Conservation (phyloP, 2,888 invertebrate species). For the Blastobasis lacticolella region DNA sequence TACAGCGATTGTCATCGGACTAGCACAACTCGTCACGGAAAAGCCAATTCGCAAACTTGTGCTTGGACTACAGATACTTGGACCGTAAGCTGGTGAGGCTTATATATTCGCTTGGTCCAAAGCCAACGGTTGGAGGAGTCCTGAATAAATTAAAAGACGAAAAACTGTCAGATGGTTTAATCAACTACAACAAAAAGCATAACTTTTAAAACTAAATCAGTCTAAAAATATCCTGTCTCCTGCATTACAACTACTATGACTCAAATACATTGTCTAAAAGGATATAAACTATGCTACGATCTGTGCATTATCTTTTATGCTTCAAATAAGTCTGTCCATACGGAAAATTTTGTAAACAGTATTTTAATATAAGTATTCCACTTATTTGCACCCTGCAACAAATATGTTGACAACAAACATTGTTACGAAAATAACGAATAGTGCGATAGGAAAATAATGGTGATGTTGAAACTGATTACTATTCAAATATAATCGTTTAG, state of each 20-base stretch:
- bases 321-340: not conserved
- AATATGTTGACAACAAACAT: not conserved
- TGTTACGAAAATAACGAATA: not conserved
- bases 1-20: too few relatives aligned
- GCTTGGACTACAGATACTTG: too few relatives aligned
- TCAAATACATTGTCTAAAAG: constrained; percentile 60
- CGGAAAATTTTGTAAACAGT: not conserved
- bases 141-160: too few relatives aligned
- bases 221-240: constrained; percentile 70
- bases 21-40: too few relatives aligned
- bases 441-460: constrained; percentile 15
- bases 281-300: constrained; percentile 39
- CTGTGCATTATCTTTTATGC: constrained; percentile 24
- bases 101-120: too few relatives aligned
- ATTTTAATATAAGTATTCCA: not conserved
- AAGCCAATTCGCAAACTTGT: too few relatives aligned
- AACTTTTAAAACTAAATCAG: constrained; percentile 73
- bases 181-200: constrained; percentile 74
- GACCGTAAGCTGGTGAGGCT: too few relatives aligned
- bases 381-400: not conserved
- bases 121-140: too few relatives aligned
- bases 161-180: constrained; percentile 58
- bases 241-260: constrained; percentile 55
- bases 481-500: too few relatives aligned
- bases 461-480: too few relatives aligned